Evolutionary conservation across 2,888 invertebrate species (phyloP), one percentile per base, ranked within the genome.

Genomic region (Eueremaeus valkanovi): DNA sequence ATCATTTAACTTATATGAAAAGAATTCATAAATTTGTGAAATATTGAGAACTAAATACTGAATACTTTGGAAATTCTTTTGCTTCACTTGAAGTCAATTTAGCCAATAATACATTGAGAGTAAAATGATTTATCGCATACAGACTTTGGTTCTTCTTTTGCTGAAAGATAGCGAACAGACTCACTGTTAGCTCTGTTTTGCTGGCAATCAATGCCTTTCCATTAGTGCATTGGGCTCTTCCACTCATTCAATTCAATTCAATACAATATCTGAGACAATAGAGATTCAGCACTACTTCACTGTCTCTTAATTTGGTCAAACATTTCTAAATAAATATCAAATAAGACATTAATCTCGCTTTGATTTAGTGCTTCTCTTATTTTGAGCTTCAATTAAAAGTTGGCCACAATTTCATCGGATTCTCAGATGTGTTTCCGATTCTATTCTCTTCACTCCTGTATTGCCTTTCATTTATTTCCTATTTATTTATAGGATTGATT

Each of bases 101-200:
- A 55, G 55, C 8, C 9, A 21, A 29, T 8, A 55, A 55, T 55
- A 24, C 18, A 55, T 55, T 55, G 55, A 55, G 18, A n/a, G 55
- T 45, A 24, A 55, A 55, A 29, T 29, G 55, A 55, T 55, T 55
- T 55, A 55, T 55, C 24, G 45, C 11, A 27, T 55, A 9, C 29
- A 55, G 24, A 29, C 55, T 55, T 27, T 9, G 13, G 24, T 13
- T 55, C 24, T 24, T 55, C 55, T 55, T 55, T 55, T 55, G 55
- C 29, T 55, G 55, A 55, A 3, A 55, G 55, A 55, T 24, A 55
- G 24, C 3, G 55, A 55, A 55, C 55, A 55, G 55, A 55, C 55
- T 55, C 24, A 8, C 24, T 21, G 11, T 55, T 18, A 51, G 18
- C 36, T 36, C 11, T 36, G 36, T 36, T 16, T 45, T 16, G 18